Evolutionary conservation across 2,888 invertebrate genomes (phyloP).

Genomic region (Caradrina clavipalpis): DNA sequence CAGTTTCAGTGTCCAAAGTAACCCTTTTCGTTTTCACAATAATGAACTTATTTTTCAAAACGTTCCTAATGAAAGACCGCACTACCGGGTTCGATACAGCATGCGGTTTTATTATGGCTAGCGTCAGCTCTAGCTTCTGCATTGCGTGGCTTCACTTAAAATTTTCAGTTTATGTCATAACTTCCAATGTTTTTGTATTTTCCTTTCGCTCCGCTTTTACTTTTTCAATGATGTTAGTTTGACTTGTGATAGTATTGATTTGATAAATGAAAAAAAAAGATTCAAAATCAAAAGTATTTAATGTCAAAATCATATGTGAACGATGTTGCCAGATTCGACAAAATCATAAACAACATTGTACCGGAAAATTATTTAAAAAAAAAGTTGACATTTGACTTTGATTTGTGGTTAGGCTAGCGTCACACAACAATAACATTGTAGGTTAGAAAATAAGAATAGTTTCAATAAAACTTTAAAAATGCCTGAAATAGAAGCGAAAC

Average conservation of each 20-base stretch:
- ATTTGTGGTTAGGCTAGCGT: not conserved
- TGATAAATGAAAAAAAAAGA: not conserved
- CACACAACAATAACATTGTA: slow-evolving; percentile 45
- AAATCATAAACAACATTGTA: not conserved
- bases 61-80: slow-evolving; percentile 92
- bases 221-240: not conserved
- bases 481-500: slow-evolving; percentile 90
- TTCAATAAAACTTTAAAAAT: slow-evolving; percentile 64
- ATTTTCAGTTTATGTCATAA: slow-evolving; percentile 61
- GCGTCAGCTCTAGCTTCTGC: slow-evolving; percentile 93
- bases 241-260: not conserved
- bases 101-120: slow-evolving; percentile 97
- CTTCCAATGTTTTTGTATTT: slow-evolving; percentile 3
- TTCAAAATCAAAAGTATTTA: not conserved
- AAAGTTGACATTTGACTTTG: not conserved
- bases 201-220: not conserved
- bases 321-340: slow-evolving; percentile 20
- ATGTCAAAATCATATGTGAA: slow-evolving; percentile 33
- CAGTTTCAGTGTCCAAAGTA: slow-evolving; percentile 91
- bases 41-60: slow-evolving; percentile 93
- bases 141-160: slow-evolving; percentile 64
- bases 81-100: slow-evolving; percentile 94
- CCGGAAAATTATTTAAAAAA: not conserved
- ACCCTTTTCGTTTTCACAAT: slow-evolving; percentile 93
- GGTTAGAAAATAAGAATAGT: slow-evolving; percentile 44